A percentile compares a stretch with the other conserved stretches of the same genome.
Conservation (phyloP, 2,888 invertebrate species). For the Notodonta ziczac region DNA sequence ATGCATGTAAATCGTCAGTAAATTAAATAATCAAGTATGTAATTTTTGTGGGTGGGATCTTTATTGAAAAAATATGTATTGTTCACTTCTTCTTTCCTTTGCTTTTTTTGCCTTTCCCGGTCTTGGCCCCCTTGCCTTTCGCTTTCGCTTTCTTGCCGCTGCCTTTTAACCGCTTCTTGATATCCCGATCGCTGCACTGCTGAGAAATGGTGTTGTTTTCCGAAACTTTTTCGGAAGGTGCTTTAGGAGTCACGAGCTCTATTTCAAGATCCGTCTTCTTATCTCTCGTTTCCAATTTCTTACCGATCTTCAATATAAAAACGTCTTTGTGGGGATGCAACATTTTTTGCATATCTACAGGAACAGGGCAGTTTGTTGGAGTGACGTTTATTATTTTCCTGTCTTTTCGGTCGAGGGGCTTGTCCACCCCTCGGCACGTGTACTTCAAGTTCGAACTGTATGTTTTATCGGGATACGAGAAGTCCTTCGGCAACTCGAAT, state of each 20-base stretch:
- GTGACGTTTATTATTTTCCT: slow-evolving; percentile 69
- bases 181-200: slow-evolving; percentile 56
- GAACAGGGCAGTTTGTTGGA: slow-evolving; percentile 70
- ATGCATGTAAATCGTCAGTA: too few relatives aligned
- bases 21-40: not conserved
- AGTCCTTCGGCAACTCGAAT: slow-evolving; percentile 68
- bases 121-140: slow-evolving; percentile 30
- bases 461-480: slow-evolving; percentile 50
- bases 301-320: slow-evolving; percentile 78
- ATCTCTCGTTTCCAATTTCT: slow-evolving; percentile 74
- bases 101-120: slow-evolving; percentile 33
- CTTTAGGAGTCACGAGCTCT: slow-evolving; percentile 75
- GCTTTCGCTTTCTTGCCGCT: slow-evolving; percentile 38
- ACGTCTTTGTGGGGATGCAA: slow-evolving; percentile 72
- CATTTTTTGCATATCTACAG: slow-evolving; percentile 70
- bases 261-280: slow-evolving; percentile 79
- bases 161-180: slow-evolving; percentile 38
- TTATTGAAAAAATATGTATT: not conserved
- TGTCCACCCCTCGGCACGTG: slow-evolving; percentile 60
- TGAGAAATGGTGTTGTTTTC: slow-evolving; percentile 53
- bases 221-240: slow-evolving; percentile 44
- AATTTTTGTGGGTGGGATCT: slow-evolving; percentile 4
- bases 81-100: slow-evolving; percentile 38
- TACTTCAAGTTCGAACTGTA: slow-evolving; percentile 71
- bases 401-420: slow-evolving; percentile 53